A percentile compares a stretch with the other conserved stretches of the same genome.
phyloP scores from a whole-genome alignment of 2,797 vertebrate genomes.

The Sciurus carolinensis region DNA sequence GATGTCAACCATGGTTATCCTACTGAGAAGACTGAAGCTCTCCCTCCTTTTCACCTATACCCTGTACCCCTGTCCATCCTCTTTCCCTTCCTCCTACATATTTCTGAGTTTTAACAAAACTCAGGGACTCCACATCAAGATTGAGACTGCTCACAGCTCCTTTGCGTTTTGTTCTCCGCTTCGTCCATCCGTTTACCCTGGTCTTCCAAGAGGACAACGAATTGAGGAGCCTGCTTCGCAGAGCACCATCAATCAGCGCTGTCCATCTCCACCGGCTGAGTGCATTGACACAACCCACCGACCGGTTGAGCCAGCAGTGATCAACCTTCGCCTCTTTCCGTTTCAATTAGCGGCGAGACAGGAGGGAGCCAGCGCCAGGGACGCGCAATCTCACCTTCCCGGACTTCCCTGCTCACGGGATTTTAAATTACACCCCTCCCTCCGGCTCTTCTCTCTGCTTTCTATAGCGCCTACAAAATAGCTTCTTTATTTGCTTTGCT shows the following conservation, averaged over 20 bases:
- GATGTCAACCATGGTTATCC: background rate
- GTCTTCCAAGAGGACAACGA: background rate
- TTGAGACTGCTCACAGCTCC: background rate
- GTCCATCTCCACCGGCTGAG: background rate
- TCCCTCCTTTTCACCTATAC: too few relatives aligned
- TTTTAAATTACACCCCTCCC: background rate
- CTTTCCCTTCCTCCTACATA: too few relatives aligned
- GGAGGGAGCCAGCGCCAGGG: fast-evolving
- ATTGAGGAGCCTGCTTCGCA: background rate
- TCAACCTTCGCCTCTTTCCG: background rate
- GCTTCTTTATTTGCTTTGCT: background rate
- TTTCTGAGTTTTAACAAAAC: slow-evolving; percentile 21
- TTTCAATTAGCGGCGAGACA: background rate
- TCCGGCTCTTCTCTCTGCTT: background rate
- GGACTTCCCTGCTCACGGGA: fast-evolving
- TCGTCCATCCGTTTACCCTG: background rate
- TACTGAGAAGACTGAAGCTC: background rate
- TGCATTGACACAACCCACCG: fast-evolving
- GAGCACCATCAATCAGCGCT: background rate
- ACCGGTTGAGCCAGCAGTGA: background rate
- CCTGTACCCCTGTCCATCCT: background rate
- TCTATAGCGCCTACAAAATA: fast-evolving
- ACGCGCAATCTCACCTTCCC: too few relatives aligned
- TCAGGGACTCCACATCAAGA: background rate
- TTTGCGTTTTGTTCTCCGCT: background rate